phyloP scores from a whole-genome alignment of 2,888 invertebrate genomes.

The Zaprionus obscuricornis region DNA sequence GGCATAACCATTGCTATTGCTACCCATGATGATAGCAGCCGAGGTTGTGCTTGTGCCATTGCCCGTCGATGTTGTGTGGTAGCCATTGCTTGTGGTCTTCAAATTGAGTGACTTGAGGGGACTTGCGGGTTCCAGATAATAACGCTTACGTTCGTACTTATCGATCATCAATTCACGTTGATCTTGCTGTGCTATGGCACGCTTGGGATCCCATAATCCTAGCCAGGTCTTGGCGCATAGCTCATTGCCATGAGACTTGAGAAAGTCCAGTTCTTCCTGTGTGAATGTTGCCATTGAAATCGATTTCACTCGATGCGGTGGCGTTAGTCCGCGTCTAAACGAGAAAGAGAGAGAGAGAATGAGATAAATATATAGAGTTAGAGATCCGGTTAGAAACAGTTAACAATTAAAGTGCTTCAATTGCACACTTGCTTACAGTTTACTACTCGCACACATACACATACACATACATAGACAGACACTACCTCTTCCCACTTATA shows the following conservation, averaged over 20 bases:
- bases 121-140: conserved; percentile 83
- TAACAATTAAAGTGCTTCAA: neutral
- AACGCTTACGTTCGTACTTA: conserved; percentile 96
- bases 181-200: conserved; percentile 92
- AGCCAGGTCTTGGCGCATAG: conserved; percentile 96
- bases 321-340: conserved; percentile 97
- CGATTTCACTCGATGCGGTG: conserved; percentile 98
- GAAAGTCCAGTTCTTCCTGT: conserved; percentile 96
- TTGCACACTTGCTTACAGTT: too few species aligned
- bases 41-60: conserved; percentile 30
- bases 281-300: conserved; percentile 99
- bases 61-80: conserved; percentile 27
- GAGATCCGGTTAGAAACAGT: conserved; percentile 7
- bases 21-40: conserved; percentile 55
- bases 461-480: too few species aligned
- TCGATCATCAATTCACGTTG: conserved; percentile 96
- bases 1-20: conserved; percentile 71
- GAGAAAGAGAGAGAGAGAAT: conserved; percentile 49
- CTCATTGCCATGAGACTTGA: conserved; percentile 96
- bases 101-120: conserved; percentile 82
- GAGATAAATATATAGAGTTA: neutral
- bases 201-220: conserved; percentile 92
- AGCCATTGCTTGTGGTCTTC: conserved; percentile 51
- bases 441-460: too few species aligned
- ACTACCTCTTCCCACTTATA: too few species aligned